Conservation (phyloP, 35 echinoderm and acorn worm species). For the Apostichopus parvimensis region DNA sequence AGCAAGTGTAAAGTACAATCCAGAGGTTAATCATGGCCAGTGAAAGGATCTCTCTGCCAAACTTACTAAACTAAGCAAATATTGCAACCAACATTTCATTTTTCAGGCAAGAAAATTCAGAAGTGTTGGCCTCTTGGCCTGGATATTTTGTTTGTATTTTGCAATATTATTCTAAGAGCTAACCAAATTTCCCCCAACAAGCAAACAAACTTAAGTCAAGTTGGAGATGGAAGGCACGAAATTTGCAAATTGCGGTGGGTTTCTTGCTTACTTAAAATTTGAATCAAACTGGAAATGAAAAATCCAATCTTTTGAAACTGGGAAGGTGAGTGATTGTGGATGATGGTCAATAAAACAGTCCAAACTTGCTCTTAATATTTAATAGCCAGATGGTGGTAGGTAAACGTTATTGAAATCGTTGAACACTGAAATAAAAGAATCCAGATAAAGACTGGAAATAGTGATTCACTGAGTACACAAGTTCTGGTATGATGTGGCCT, state of each 20-base stretch:
- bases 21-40: constrained; percentile 22
- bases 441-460: not conserved
- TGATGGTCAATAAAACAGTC: too few species aligned
- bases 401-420: too few species aligned
- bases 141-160: constrained; percentile 18
- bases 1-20: not conserved
- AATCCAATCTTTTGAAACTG: not conserved
- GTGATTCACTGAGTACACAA: not conserved
- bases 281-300: not conserved
- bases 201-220: not conserved
- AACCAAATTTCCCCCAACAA: constrained; percentile 1
- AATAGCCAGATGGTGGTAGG: too few species aligned
- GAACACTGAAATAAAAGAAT: not conserved
- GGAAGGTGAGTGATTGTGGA: too few species aligned
- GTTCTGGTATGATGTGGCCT: not conserved
- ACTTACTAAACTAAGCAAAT: constrained; percentile 7
- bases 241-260: not conserved
- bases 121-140: constrained; percentile 28
- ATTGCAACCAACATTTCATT: not conserved
- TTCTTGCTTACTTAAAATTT: not conserved
- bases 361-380: too few species aligned
- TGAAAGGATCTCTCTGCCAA: not conserved
- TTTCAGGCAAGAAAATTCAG: constrained; percentile 1
- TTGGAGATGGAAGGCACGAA: not conserved
- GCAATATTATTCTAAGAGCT: not conserved